phyloP scores from a whole-genome alignment of 2,888 invertebrate species.

The Scrobipalpa atriplicella region DNA sequence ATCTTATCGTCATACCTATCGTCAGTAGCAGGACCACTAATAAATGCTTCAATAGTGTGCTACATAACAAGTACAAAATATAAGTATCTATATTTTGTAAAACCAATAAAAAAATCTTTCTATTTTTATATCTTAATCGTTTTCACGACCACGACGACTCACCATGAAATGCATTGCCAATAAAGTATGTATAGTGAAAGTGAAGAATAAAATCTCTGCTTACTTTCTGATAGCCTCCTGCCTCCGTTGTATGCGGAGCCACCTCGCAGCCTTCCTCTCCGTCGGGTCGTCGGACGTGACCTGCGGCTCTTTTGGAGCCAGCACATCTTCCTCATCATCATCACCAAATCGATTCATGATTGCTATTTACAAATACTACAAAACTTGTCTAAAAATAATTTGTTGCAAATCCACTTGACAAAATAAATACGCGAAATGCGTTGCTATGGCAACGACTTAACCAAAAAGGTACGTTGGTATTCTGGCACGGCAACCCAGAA shows the following conservation, averaged over 20 bases:
- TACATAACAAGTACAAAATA: neutral
- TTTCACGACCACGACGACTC: too few relatives aligned
- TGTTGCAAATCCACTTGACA: neutral
- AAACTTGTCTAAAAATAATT: conserved; percentile 13
- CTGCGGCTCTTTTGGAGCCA: conserved; percentile 81
- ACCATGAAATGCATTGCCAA: too few relatives aligned
- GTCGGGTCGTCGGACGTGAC: conserved; percentile 84
- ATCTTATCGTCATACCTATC: too few relatives aligned
- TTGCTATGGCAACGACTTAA: conserved; percentile 29
- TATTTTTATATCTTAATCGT: too few relatives aligned
- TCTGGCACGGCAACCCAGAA: neutral
- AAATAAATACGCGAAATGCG: conserved; percentile 20
- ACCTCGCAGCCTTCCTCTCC: conserved; percentile 88
- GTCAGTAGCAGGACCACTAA: too few relatives aligned
- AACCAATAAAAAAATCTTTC: too few relatives aligned
- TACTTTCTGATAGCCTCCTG: conserved; percentile 83
- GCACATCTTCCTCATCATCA: conserved; percentile 70
- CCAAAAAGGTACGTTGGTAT: neutral
- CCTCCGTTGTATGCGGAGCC: conserved; percentile 85
- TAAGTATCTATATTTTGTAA: too few relatives aligned
- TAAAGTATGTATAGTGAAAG: neutral
- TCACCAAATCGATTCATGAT: conserved; percentile 35
- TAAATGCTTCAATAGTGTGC: too few relatives aligned
- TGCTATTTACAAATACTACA: conserved; percentile 2
- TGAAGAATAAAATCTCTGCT: conserved; percentile 14